Percentiles rank a stretch among this genome's conserved stretches.
phyloP scores from a whole-genome alignment of 2,113 vertebrate genomes.

The Heloderma charlesbogerti region DNA sequence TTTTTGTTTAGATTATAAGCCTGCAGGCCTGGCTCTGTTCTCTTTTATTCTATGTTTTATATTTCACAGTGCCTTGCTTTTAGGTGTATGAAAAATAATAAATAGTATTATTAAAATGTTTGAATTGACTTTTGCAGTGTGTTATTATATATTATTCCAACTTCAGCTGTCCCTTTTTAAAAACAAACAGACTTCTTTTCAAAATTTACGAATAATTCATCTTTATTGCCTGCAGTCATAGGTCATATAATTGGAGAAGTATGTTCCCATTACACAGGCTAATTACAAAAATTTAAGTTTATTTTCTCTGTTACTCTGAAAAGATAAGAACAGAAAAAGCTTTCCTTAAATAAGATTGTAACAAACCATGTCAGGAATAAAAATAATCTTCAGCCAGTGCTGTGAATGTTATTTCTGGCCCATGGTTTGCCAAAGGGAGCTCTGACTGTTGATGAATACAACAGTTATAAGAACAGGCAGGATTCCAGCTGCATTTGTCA shows the following conservation, averaged over 20 bases:
- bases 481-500: conserved; percentile 9
- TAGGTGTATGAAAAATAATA: background rate
- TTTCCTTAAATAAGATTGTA: background rate
- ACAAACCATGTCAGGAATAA: background rate
- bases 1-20: background rate
- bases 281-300: background rate
- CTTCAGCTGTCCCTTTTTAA: background rate
- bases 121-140: background rate
- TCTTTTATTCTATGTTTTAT: background rate
- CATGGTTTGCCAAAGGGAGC: background rate
- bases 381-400: background rate
- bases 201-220: background rate
- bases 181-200: background rate
- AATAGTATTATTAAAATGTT: background rate
- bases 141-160: background rate
- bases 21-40: background rate
- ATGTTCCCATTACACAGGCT: background rate
- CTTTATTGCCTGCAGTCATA: background rate
- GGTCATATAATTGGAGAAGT: background rate
- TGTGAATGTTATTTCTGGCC: conserved; percentile 19
- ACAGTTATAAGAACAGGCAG: conserved; percentile 13
- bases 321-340: background rate
- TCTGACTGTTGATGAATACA: background rate
- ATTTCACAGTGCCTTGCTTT: background rate
- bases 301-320: background rate